Conservation (phyloP, 2,888 invertebrate species). For the Acronicta alni region DNA sequence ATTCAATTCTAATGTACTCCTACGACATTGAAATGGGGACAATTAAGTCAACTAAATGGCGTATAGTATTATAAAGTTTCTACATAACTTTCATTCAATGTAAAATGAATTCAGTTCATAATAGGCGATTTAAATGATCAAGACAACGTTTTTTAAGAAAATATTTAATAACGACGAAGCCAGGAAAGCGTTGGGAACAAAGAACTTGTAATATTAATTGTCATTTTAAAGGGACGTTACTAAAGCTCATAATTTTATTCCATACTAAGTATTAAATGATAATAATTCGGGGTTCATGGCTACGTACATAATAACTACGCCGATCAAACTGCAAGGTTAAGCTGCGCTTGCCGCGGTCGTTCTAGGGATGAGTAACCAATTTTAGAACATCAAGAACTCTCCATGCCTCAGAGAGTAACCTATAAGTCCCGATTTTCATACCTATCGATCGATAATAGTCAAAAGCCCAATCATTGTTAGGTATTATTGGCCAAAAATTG, state of each 20-base stretch:
- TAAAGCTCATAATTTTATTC: slow-evolving; percentile 46
- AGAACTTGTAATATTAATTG: slow-evolving; percentile 52
- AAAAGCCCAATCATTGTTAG: no score
- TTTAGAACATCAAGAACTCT: no score
- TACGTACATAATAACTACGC: no score
- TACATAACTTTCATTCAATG: slow-evolving; percentile 25
- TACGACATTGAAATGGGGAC: slow-evolving; percentile 10
- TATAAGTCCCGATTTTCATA: no score
- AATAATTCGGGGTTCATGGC: no score
- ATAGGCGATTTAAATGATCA: slow-evolving; percentile 22
- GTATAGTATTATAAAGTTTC: slow-evolving; percentile 31
- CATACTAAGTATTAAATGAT: no score
- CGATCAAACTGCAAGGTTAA: no score
- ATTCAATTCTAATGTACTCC: slow-evolving; percentile 29
- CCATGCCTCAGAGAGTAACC: no score
- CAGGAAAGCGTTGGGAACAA: slow-evolving; percentile 32
- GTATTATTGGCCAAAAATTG: no score
- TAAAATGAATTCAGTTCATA: slow-evolving; percentile 25
- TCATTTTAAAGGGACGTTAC: slow-evolving; percentile 44
- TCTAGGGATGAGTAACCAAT: no score
- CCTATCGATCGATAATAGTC: no score
- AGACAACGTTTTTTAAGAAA: slow-evolving; percentile 34
- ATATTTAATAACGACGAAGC: slow-evolving; percentile 36
- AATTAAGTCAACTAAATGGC: slow-evolving; percentile 26
- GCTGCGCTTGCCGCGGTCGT: no score